Evolutionary conservation across 53 echinoderm and acorn worm species (phyloP).

Genomic region (Holothuria scabra): DNA sequence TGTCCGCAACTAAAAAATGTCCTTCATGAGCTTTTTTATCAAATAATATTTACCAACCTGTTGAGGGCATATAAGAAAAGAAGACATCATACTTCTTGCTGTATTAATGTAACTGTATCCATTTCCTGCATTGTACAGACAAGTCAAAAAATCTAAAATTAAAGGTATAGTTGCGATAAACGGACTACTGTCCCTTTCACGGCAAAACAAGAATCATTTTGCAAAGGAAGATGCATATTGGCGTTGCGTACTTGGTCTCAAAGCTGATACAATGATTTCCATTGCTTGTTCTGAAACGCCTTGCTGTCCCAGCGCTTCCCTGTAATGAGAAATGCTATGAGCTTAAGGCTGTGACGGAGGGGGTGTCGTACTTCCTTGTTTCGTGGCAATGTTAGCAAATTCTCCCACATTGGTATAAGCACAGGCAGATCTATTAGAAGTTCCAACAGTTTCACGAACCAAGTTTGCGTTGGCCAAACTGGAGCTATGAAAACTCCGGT

Average conservation of each 20-base stretch:
- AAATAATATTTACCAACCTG: constrained; percentile 13
- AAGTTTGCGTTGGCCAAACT: no score
- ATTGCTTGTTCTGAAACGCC: no score
- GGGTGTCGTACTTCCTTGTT: neutral
- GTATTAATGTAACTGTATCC: neutral
- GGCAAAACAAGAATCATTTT: constrained; percentile 5
- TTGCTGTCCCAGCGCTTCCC: no score
- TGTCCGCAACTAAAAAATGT: neutral
- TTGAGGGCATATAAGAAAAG: constrained; percentile 3
- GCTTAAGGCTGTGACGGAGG: neutral
- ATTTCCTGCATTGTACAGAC: constrained; percentile 8
- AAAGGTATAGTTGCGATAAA: constrained; percentile 1
- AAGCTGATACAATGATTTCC: neutral
- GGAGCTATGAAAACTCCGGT: no score
- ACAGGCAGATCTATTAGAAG: constrained; percentile 47
- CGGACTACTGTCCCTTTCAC: constrained; percentile 7
- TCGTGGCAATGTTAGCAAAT: constrained; percentile 16
- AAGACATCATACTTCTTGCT: neutral
- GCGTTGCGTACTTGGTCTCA: no score
- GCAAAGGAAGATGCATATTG: neutral
- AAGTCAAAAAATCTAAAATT: neutral
- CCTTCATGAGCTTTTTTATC: constrained; percentile 5
- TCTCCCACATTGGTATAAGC: constrained; percentile 27
- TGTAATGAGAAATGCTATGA: no score
- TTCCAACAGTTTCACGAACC: no score